phyloP scores from a whole-genome alignment of 2,113 vertebrate genomes.

The Cheirogaleus medius region DNA sequence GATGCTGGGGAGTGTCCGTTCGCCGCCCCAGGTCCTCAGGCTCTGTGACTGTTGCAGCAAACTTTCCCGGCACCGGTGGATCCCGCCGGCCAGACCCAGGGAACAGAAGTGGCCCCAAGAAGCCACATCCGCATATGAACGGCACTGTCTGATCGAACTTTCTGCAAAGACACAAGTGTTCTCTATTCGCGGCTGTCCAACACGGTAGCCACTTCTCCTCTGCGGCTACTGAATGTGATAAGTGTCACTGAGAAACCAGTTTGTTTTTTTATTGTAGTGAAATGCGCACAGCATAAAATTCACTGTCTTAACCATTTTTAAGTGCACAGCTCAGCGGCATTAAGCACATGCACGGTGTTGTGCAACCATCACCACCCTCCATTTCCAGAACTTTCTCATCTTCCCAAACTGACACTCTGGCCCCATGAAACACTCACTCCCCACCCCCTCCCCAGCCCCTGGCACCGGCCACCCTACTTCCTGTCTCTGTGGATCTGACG shows the following conservation, averaged over 20 bases:
- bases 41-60: background rate
- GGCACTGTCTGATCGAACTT: background rate
- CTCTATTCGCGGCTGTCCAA: fast-evolving
- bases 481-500: background rate
- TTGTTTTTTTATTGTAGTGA: background rate
- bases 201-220: fast-evolving
- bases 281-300: background rate
- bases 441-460: fast-evolving
- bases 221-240: background rate
- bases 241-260: background rate
- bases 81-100: background rate
- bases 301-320: background rate
- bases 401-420: background rate
- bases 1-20: background rate
- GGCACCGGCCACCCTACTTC: background rate
- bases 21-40: background rate
- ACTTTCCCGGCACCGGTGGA: background rate
- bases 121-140: background rate
- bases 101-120: background rate
- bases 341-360: fast-evolving
- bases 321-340: background rate
- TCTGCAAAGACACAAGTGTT: background rate
- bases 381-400: background rate
- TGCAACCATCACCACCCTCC: fast-evolving
- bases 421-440: background rate